Percentiles rank a stretch among this genome's conserved stretches.
Conservation (phyloP, 2,797 vertebrate genomes). For the Semaprochilodus insignis region DNA sequence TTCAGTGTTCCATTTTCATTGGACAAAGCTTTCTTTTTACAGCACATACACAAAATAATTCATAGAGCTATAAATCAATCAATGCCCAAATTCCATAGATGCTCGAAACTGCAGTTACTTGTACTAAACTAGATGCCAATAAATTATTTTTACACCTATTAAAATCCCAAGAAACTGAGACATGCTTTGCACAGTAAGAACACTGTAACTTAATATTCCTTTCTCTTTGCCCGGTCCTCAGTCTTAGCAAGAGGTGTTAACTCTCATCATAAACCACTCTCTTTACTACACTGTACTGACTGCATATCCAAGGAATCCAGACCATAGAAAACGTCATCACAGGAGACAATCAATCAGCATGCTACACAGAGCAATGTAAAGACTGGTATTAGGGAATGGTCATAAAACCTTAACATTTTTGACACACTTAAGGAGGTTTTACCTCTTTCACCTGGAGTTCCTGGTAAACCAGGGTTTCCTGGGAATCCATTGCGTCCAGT, state of each 20-base stretch:
- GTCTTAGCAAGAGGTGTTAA: slow-evolving; percentile 3
- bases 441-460: slow-evolving; percentile 94
- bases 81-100: slow-evolving; percentile 1
- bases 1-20: not conserved
- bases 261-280: slow-evolving; percentile 17
- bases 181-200: not conserved
- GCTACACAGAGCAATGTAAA: not conserved
- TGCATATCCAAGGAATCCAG: slow-evolving; percentile 17
- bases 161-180: not conserved
- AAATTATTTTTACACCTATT: slow-evolving; percentile 14
- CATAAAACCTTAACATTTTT: slow-evolving; percentile 10
- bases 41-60: not conserved
- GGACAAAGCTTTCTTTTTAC: slow-evolving; percentile 4
- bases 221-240: not conserved
- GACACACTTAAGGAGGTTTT: too few species aligned
- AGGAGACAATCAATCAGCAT: slow-evolving; percentile 18
- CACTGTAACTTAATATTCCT: not conserved
- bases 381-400: slow-evolving; percentile 3
- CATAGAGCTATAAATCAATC: slow-evolving; percentile 9
- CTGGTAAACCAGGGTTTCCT: slow-evolving; percentile 89
- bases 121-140: not conserved
- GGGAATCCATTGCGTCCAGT: slow-evolving; percentile 91
- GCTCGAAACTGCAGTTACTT: slow-evolving; percentile 8
- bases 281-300: not conserved
- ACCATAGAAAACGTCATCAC: not conserved